Conservation (phyloP, 2,888 invertebrate species). For the Rhagonycha fulva region DNA sequence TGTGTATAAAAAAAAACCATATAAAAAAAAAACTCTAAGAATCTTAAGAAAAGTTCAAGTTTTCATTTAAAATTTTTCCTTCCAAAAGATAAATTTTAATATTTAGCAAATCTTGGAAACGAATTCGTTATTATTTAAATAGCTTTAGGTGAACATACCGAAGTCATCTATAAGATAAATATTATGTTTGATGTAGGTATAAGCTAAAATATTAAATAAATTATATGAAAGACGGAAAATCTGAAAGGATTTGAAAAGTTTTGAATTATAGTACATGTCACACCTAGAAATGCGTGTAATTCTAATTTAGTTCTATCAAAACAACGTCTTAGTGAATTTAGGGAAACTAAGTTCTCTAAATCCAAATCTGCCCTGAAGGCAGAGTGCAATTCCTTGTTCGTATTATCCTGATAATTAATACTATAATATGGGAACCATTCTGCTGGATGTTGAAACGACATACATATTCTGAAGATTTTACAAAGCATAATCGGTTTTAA, state of each 20-base stretch:
- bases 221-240: neutral
- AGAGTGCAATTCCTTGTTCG: slow-evolving; percentile 49
- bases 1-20: no score
- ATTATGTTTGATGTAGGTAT: neutral
- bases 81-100: neutral
- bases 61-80: neutral
- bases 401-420: slow-evolving; percentile 48
- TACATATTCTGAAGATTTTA: slow-evolving; percentile 39
- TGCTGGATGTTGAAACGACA: slow-evolving; percentile 42
- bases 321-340: slow-evolving; percentile 27
- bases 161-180: neutral
- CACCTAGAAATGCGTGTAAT: slow-evolving; percentile 23
- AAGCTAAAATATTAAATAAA: neutral
- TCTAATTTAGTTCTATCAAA: slow-evolving; percentile 24
- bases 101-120: neutral
- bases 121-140: neutral
- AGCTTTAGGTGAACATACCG: neutral
- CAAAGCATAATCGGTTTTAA: slow-evolving; percentile 44
- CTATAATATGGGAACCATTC: slow-evolving; percentile 43
- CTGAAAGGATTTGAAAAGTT: neutral
- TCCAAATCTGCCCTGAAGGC: slow-evolving; percentile 35
- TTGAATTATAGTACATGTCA: neutral
- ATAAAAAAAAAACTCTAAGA: no score
- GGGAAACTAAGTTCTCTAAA: slow-evolving; percentile 29
- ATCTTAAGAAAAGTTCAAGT: neutral